These are phyloP conservation scores for Oopsacas minuta DNA, from an alignment of 37 sponge, comb jelly and placozoan species.

Conservation along the genomic window DNA sequence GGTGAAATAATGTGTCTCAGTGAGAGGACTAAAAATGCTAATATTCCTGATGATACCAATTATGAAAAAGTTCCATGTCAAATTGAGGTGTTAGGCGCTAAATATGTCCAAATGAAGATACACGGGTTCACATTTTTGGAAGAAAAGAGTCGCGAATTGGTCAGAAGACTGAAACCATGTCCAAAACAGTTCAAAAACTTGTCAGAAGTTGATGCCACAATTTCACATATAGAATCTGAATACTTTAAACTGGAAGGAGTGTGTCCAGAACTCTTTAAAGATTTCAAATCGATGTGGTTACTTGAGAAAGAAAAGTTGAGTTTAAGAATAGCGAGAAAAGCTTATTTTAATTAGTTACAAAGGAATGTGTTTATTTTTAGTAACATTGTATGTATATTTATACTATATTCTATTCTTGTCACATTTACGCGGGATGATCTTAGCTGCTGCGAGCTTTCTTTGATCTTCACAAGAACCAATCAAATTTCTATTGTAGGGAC, in stretches of 20 bases:
- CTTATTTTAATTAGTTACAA: no score
- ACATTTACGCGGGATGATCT: no score
- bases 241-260: neutral
- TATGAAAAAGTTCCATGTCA: conserved; percentile 15
- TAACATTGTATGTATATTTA: no score
- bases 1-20: conserved; percentile 31
- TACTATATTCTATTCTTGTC: no score
- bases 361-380: no score
- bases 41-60: neutral
- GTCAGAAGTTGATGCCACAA: neutral
- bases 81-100: conserved; percentile 21
- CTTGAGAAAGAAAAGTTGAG: neutral
- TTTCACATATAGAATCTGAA: neutral
- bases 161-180: conserved; percentile 38
- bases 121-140: conserved; percentile 45
- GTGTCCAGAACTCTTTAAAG: neutral
- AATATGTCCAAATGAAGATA: conserved; percentile 31
- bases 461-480: no score
- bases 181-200: conserved; percentile 53
- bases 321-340: neutral
- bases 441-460: no score
- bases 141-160: conserved; percentile 35
- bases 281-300: conserved; percentile 3
- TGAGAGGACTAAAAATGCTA: neutral
- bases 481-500: no score